A percentile compares a stretch with the other conserved stretches of the same genome.
phyloP scores from a whole-genome alignment of 37 sponge, comb jelly and placozoan genomes.

The Beroe forskalii region DNA sequence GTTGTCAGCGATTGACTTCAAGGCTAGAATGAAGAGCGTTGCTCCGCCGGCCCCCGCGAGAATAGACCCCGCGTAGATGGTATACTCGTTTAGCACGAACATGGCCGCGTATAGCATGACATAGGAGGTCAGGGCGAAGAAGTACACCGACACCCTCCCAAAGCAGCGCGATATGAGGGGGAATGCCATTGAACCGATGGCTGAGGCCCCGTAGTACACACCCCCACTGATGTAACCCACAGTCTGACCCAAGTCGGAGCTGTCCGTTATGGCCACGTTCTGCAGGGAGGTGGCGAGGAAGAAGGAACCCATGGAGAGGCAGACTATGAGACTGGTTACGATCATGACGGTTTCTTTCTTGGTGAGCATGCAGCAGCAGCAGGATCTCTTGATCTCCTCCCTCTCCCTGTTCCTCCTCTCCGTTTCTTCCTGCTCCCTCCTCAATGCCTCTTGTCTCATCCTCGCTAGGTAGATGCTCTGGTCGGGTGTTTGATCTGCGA shows the following conservation, averaged over 20 bases:
- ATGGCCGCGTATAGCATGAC: slow-evolving; percentile 25
- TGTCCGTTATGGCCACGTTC: slow-evolving; percentile 50
- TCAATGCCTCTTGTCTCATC: not conserved
- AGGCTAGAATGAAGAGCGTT: not conserved
- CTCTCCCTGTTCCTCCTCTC: not conserved
- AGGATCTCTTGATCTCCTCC: not conserved
- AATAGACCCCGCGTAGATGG: not conserved
- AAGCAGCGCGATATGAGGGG: not conserved
- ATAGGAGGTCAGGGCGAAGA: slow-evolving; percentile 2
- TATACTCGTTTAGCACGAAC: slow-evolving; percentile 29
- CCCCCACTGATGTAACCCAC: slow-evolving; percentile 33
- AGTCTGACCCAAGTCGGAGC: not conserved
- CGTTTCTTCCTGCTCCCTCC: not conserved
- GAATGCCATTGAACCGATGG: not conserved
- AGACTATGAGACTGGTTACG: not conserved
- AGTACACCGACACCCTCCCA: not conserved
- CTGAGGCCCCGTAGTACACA: slow-evolving; percentile 1
- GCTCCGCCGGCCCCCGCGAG: slow-evolving; percentile 16
- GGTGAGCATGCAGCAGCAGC: not conserved
- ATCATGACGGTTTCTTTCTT: not conserved
- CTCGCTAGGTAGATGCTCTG: not conserved
- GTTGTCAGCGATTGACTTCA: slow-evolving; percentile 34
- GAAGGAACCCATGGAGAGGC: slow-evolving; percentile 29
- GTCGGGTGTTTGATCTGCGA: too few relatives aligned
- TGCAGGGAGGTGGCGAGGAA: slow-evolving; percentile 37